Evolutionary conservation across 2,888 invertebrate species (phyloP).

Genomic region (Archips xylosteana): DNA sequence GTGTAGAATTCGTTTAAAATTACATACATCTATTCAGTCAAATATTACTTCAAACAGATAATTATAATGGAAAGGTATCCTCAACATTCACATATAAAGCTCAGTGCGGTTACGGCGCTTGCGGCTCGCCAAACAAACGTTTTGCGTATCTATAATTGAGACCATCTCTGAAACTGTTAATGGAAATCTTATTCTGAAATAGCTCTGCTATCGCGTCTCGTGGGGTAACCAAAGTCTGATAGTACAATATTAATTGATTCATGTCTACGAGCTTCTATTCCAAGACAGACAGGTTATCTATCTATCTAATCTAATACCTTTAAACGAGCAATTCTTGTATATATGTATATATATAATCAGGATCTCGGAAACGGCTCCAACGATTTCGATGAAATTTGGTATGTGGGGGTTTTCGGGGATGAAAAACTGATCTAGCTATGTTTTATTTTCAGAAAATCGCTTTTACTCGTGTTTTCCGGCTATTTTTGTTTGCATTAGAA

Average conservation of each 20-base stretch:
- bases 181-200: conserved; percentile 11
- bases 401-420: too few relatives aligned
- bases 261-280: neutral
- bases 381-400: too few relatives aligned
- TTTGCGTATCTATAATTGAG: neutral
- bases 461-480: too few relatives aligned
- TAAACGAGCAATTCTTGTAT: too few relatives aligned
- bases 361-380: too few relatives aligned
- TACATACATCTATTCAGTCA: neutral
- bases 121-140: conserved; percentile 7
- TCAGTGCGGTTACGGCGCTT: neutral
- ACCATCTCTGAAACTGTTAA: conserved; percentile 1
- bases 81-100: conserved; percentile 1
- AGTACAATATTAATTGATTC: conserved; percentile 7
- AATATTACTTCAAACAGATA: neutral
- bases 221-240: neutral
- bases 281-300: neutral
- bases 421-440: too few relatives aligned
- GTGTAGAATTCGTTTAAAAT: neutral
- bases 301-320: too few relatives aligned
- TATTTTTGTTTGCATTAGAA: too few relatives aligned
- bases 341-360: too few relatives aligned
- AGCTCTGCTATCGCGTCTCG: neutral
- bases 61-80: neutral
- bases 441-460: too few relatives aligned